Evolutionary conservation across 2,888 invertebrate species (phyloP).

Genomic region (Cataglyphis altisquamis): DNA sequence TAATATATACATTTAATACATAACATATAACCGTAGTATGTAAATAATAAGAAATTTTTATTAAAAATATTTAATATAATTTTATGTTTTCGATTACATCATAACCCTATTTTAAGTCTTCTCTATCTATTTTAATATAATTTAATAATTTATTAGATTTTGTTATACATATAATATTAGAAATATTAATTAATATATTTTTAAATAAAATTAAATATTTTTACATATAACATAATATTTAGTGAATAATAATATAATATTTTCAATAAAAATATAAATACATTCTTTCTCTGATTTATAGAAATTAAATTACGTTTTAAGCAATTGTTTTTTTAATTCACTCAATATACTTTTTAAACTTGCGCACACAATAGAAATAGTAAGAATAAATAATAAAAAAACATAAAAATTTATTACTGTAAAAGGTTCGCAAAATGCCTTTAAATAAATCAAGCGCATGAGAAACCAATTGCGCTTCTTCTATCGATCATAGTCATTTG

Average conservation of each 20-base stretch:
- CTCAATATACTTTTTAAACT: not conserved
- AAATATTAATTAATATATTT: not conserved
- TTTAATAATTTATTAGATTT: not conserved
- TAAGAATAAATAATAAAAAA: not conserved
- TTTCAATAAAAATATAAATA: not conserved
- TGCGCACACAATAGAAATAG: not conserved
- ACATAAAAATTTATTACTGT: not conserved
- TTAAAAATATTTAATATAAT: no score
- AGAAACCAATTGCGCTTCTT: not conserved
- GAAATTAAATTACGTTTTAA: not conserved
- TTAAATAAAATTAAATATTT: not conserved
- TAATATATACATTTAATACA: no score
- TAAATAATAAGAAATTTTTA: no score
- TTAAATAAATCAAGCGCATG: conserved; percentile 19
- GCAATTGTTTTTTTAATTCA: no score
- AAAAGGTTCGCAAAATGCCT: not conserved
- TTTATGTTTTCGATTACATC: no score
- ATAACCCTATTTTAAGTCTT: no score
- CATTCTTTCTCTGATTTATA: no score
- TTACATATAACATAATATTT: not conserved
- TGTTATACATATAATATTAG: not conserved
- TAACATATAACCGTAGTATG: no score
- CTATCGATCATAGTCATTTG: conserved; percentile 18
- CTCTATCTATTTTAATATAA: no score
- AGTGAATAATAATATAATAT: not conserved